These are phyloP conservation scores for Drosophila imparisetae DNA, from an alignment of 2,888 invertebrate species.

Conservation along the genomic window DNA sequence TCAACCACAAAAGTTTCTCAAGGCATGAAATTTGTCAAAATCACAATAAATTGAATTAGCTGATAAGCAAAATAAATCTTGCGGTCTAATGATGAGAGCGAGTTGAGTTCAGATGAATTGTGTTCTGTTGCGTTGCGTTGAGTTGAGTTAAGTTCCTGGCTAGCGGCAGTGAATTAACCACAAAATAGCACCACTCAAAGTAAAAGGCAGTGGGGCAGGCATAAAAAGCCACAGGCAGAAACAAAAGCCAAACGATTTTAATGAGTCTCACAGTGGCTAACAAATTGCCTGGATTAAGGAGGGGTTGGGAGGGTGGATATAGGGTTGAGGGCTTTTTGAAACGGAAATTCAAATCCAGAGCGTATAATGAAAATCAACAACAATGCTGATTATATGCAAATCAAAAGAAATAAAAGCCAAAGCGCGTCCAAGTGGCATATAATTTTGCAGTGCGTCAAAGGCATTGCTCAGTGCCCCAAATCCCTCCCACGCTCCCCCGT, in stretches of 20 bases:
- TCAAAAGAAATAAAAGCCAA: conserved; percentile 67
- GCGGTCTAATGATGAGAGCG: conserved; percentile 42
- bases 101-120: conserved; percentile 16
- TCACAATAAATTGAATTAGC: conserved; percentile 50
- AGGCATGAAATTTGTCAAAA: conserved; percentile 18
- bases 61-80: conserved; percentile 48
- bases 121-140: conserved; percentile 10
- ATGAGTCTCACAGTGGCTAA: conserved; percentile 51
- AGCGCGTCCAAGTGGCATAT: conserved; percentile 55
- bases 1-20: conserved; percentile 9
- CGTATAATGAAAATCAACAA: conserved; percentile 56
- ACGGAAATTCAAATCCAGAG: conserved; percentile 40
- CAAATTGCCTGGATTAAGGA: conserved; percentile 26
- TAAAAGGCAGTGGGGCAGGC: conserved; percentile 18
- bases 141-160: conserved; percentile 41
- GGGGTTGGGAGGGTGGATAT: not conserved
- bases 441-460: conserved; percentile 67
- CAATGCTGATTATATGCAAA: conserved; percentile 77
- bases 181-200: conserved; percentile 53
- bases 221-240: conserved; percentile 46
- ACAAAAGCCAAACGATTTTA: conserved; percentile 61
- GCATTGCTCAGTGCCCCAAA: conserved; percentile 19
- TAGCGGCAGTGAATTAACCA: conserved; percentile 54
- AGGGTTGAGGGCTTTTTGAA: conserved; percentile 16
- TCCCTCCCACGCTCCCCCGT: not conserved